A percentile compares a stretch with the other conserved stretches of the same genome.
phyloP scores from a whole-genome alignment of 2,888 invertebrate species.

The Stenolophus ochropezus region DNA sequence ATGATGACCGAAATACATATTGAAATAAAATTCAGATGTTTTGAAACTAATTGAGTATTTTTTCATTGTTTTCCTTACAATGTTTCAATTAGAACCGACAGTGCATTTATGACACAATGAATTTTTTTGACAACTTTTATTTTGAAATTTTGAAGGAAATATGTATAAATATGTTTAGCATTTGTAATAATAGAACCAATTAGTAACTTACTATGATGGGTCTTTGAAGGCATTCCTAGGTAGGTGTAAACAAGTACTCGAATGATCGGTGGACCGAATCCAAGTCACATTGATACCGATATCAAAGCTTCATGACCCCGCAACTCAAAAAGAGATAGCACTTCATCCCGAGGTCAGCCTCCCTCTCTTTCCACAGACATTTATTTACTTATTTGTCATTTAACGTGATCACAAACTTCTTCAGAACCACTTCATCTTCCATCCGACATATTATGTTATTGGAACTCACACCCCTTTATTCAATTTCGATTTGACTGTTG shows the following conservation, averaged over 20 bases:
- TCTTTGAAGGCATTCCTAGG: constrained; percentile 1
- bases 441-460: not conserved
- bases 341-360: constrained; percentile 24
- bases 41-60: too few species aligned
- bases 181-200: not conserved
- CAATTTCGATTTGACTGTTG: not conserved
- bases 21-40: too few species aligned
- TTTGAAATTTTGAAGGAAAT: too few species aligned
- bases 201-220: not conserved
- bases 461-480: not conserved
- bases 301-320: constrained; percentile 35
- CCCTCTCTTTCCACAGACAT: constrained; percentile 27
- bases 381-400: constrained; percentile 53
- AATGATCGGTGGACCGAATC: constrained; percentile 45
- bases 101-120: too few species aligned
- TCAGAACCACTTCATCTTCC: constrained; percentile 20
- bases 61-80: too few species aligned
- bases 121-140: too few species aligned
- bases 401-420: constrained; percentile 31
- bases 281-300: constrained; percentile 38
- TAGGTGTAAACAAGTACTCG: constrained; percentile 32
- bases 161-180: not conserved
- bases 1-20: too few species aligned
- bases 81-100: too few species aligned
- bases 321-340: constrained; percentile 29